These are phyloP conservation scores for Euwallacea similis DNA, from an alignment of 1,140 invertebrate species.

Conservation along the genomic window DNA sequence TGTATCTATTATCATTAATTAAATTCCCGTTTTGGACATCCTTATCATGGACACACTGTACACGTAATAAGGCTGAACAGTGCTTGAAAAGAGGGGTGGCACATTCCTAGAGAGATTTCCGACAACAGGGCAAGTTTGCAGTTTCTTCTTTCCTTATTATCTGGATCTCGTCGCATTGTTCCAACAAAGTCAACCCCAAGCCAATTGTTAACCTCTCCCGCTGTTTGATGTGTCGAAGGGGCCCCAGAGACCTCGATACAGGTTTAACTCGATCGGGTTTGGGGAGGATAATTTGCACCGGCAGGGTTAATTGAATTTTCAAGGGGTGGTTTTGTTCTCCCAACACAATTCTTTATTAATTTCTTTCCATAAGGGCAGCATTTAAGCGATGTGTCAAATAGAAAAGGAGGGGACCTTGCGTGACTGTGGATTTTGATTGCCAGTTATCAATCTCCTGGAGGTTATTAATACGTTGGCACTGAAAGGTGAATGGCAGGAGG, in stretches of 20 bases:
- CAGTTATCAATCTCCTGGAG: constrained; percentile 33
- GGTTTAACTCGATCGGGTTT: constrained; percentile 22
- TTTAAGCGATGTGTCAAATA: no score
- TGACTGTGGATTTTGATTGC: constrained; percentile 33
- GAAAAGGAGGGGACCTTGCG: constrained; percentile 9
- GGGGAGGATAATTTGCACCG: constrained; percentile 21
- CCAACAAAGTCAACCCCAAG: constrained; percentile 28
- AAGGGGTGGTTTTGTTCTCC: constrained; percentile 13
- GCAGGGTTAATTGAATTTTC: constrained; percentile 23
- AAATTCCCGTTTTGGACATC: no score
- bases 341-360: neutral
- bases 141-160: constrained; percentile 23
- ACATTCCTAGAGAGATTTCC: neutral
- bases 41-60: no score
- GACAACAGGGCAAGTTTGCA: neutral
- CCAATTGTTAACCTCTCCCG: constrained; percentile 28
- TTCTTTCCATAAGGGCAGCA: neutral
- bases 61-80: no score
- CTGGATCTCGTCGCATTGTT: constrained; percentile 23
- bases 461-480: constrained; percentile 23
- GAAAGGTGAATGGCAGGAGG: constrained; percentile 39
- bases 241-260: constrained; percentile 25
- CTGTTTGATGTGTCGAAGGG: constrained; percentile 30
- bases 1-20: no score
- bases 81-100: no score